Evolutionary conservation across 2,797 vertebrate species (phyloP).

Genomic region (Molothrus ater): DNA sequence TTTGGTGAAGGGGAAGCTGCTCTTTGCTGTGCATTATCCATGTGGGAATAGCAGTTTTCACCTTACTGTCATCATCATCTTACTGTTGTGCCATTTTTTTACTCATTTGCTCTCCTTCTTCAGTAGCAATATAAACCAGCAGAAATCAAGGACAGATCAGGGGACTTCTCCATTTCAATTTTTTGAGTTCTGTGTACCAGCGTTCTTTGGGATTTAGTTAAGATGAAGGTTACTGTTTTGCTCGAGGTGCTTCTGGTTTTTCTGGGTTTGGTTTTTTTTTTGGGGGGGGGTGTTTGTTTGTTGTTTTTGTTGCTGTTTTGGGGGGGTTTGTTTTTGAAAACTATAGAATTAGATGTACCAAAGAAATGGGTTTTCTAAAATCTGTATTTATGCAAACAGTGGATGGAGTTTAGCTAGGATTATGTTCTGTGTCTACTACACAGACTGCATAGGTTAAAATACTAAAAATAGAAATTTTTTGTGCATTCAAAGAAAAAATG

Average conservation of each 20-base stretch:
- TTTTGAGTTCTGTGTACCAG: background rate
- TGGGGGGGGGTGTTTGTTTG: background rate
- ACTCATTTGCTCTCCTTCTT: background rate
- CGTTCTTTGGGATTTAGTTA: background rate
- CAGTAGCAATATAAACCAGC: background rate
- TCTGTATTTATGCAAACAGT: background rate
- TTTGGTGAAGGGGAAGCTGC: background rate
- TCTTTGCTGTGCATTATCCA: background rate
- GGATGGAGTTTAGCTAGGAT: background rate
- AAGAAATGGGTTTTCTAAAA: background rate
- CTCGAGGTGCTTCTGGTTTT: background rate
- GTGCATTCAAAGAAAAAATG: background rate
- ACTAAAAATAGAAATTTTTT: background rate
- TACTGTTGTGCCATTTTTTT: background rate
- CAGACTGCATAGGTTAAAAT: background rate
- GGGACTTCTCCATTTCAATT: background rate
- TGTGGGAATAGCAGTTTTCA: background rate
- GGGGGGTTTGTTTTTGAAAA: background rate
- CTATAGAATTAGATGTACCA: background rate
- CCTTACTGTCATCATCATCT: background rate
- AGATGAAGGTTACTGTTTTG: background rate
- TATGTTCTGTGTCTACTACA: background rate
- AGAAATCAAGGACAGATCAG: background rate
- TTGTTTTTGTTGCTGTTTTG: background rate
- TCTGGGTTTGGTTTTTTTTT: too few relatives aligned